Conservation (phyloP, 1,140 invertebrate genomes). For the Drosophila yakuba region DNA sequence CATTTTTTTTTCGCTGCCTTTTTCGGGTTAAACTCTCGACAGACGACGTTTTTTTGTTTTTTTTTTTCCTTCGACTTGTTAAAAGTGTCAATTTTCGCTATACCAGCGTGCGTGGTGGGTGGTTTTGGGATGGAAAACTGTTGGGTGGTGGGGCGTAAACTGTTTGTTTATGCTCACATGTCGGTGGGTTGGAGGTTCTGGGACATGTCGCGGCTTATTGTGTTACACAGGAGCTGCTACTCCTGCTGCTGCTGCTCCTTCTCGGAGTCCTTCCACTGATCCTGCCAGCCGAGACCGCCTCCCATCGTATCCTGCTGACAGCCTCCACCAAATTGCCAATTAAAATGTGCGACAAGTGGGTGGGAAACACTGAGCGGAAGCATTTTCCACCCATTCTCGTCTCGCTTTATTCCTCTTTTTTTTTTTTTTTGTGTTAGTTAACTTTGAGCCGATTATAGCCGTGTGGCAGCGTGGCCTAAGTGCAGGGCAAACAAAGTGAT, state of each 20-base stretch:
- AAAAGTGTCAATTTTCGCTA: constrained; percentile 81
- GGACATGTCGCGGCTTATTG: constrained; percentile 57
- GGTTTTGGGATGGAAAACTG: neutral
- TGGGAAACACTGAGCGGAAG: constrained; percentile 34
- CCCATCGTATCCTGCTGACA: constrained; percentile 49
- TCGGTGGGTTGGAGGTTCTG: constrained; percentile 21
- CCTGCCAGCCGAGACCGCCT: neutral
- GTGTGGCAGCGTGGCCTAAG: constrained; percentile 62
- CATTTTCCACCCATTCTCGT: constrained; percentile 12
- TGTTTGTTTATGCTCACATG: constrained; percentile 74
- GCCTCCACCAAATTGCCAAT: constrained; percentile 78
- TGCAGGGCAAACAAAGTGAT: constrained; percentile 67
- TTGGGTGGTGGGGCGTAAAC: constrained; percentile 21
- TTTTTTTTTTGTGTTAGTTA: constrained; percentile 55
- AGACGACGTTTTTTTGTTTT: constrained; percentile 23
- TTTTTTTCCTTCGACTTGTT: constrained; percentile 66
- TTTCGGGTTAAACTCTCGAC: constrained; percentile 74
- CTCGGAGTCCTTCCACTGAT: constrained; percentile 9
- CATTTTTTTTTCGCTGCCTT: constrained; percentile 18
- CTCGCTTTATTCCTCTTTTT: constrained; percentile 4
- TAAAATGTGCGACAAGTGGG: constrained; percentile 73
- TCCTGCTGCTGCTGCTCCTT: constrained; percentile 13
- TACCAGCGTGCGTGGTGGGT: constrained; percentile 34
- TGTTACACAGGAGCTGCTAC: constrained; percentile 61
- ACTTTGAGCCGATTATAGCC: constrained; percentile 75